Evolutionary conservation across 2,888 invertebrate species (phyloP).

Genomic region (Patella depressa): DNA sequence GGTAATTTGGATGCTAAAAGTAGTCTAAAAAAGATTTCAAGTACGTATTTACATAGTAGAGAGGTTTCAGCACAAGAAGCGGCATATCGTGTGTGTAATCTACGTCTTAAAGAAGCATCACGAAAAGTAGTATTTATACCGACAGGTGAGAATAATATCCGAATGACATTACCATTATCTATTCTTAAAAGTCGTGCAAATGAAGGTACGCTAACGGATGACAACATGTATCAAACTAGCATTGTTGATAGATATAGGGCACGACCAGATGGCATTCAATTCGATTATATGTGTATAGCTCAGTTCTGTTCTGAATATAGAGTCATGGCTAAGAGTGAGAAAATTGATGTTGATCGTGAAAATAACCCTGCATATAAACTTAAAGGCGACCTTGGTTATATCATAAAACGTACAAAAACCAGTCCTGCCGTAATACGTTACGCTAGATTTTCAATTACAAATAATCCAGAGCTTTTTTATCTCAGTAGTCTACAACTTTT

Average conservation of each 20-base stretch:
- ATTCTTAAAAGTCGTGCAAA: too few species aligned
- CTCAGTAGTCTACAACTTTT: constrained; percentile 13
- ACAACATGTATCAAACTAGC: constrained; percentile 12
- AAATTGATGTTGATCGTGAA: neutral
- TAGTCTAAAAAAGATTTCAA: constrained; percentile 26
- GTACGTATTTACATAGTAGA: constrained; percentile 28
- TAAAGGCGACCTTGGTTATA: neutral
- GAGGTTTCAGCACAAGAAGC: constrained; percentile 36
- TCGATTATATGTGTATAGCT: constrained; percentile 14
- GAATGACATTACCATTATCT: neutral
- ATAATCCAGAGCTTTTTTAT: constrained; percentile 10
- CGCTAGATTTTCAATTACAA: neutral
- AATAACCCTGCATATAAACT: constrained; percentile 9
- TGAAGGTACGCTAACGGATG: neutral
- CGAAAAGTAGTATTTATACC: constrained; percentile 33
- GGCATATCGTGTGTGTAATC: constrained; percentile 25
- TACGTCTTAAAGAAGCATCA: constrained; percentile 28
- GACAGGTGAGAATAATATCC: constrained; percentile 22
- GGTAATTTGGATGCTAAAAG: constrained; percentile 27
- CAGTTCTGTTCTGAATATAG: constrained; percentile 21
- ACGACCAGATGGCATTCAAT: neutral
- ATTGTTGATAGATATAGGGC: constrained; percentile 7
- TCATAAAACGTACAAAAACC: neutral
- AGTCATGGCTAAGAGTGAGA: constrained; percentile 8
- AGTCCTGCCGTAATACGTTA: neutral